Evolutionary conservation across 2,888 invertebrate genomes (phyloP), one percentile per base, ranked within the genome.

Genomic region (Philereme transversata): DNA sequence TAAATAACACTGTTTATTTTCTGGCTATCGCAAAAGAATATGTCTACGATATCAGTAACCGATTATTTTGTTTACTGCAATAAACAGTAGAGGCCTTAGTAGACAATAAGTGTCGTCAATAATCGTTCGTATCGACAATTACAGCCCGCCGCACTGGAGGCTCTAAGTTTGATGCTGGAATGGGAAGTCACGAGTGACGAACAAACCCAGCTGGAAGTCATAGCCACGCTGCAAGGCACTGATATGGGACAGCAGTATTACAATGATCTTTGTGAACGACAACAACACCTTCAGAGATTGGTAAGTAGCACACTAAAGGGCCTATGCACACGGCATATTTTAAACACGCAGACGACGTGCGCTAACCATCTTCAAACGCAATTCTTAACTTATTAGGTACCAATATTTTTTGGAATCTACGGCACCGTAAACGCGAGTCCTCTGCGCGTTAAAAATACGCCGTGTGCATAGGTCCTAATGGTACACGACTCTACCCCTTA

Each of bases 141-240:
- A 10, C 77, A 92, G 87, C 93, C 92, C 5, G 93, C 94, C 22
- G 94, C 94, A 1, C 93, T 95, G 77, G 94, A 96, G 83, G 94
- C 95, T 0, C 88, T 97, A 55, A 96, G 96, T 83, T 92, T 96
- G 51, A 95, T 96, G 94, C 87, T 97, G 64, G 97, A 97, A 83
- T 95, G 96, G 94, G 95, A 96, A 75, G 91, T 96, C 35, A 81
- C 78, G 3, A 84, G 79, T 58, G 90, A 90, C 7, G 94, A 94
- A 69, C 94, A 94, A 72, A 92, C 93, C 7, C 92, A 94, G 70
- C 85, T 95, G 69, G 96, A 96, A 87, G 95, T 96, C 62, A 95
- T 96, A 48, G 95, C 95, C 38, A 95, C 96, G 0, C 88, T 96
- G 56, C 95, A 96, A 79, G 96, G 95, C 64, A 96, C 96, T 5